These are phyloP conservation scores for Agriotes lineatus DNA, from an alignment of 2,888 invertebrate genomes.

Conservation along the genomic window DNA sequence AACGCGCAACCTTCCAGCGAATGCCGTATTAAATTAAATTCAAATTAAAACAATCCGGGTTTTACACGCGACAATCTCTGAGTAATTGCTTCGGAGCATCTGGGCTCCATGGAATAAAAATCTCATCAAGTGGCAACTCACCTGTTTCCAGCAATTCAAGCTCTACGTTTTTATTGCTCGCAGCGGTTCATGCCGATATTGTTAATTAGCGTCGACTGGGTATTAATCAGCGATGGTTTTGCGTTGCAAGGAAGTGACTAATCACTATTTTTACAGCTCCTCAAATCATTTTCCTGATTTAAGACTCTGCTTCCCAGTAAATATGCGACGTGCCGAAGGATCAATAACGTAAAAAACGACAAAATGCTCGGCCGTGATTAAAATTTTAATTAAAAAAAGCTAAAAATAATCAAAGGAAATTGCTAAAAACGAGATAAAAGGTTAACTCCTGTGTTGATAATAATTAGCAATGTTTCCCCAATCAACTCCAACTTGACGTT, in stretches of 20 bases:
- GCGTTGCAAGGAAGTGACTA: too few species aligned
- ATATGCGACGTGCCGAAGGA: background rate
- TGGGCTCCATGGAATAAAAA: constrained; percentile 10
- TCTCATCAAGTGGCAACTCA: constrained; percentile 11
- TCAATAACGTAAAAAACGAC: background rate
- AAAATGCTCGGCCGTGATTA: constrained; percentile 3
- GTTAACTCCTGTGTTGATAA: too few species aligned
- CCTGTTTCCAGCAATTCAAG: background rate
- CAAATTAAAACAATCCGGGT: constrained; percentile 22
- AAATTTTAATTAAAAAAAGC: constrained; percentile 33
- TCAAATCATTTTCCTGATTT: background rate
- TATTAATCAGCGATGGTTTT: too few species aligned
- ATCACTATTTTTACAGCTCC: too few species aligned
- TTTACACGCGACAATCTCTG: constrained; percentile 18
- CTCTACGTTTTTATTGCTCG: too few species aligned
- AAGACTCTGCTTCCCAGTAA: background rate
- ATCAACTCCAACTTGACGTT: too few species aligned
- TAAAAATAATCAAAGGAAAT: constrained; percentile 15
- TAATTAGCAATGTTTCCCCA: too few species aligned
- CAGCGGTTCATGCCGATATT: too few species aligned
- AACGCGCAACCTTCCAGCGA: constrained; percentile 11
- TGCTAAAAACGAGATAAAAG: background rate
- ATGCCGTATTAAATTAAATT: constrained; percentile 18
- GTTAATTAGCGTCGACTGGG: too few species aligned
- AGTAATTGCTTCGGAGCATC: constrained; percentile 22